A percentile compares a stretch with the other conserved stretches of the same genome.
These are phyloP conservation scores for Eupithecia tripunctaria DNA, from an alignment of 2,888 invertebrate genomes.

Conservation along the genomic window DNA sequence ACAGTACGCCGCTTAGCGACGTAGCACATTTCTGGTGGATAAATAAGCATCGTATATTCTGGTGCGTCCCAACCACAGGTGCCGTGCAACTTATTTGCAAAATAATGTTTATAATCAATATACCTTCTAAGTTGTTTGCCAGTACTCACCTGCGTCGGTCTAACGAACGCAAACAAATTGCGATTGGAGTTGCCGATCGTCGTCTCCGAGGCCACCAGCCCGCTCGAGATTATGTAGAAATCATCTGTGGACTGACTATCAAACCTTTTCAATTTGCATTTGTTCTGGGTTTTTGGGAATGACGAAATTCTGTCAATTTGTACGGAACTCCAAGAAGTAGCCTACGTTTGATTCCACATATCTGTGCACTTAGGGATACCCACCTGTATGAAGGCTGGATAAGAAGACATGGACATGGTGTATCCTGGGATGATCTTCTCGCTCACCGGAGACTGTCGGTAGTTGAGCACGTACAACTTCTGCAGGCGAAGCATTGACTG, in stretches of 20 bases:
- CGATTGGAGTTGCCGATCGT: conserved; percentile 88
- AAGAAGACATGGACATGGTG: conserved; percentile 86
- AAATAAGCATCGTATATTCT: too few species aligned
- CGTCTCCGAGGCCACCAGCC: conserved; percentile 86
- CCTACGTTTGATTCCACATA: too few species aligned
- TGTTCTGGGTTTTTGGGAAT: not conserved
- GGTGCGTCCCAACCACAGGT: too few species aligned
- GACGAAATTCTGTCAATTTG: not conserved
- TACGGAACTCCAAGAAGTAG: too few species aligned
- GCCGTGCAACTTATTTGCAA: not conserved
- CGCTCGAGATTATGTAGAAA: conserved; percentile 86
- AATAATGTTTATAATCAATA: not conserved
- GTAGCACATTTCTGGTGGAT: too few species aligned
- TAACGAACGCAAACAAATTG: conserved; percentile 82
- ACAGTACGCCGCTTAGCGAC: too few species aligned
- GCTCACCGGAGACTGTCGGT: conserved; percentile 55
- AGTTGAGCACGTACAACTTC: conserved; percentile 87
- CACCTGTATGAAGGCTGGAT: conserved; percentile 83
- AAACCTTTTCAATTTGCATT: conserved; percentile 3
- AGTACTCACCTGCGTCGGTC: conserved; percentile 72
- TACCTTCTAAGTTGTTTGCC: not conserved
- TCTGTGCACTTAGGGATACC: not conserved
- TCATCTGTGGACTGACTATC: conserved; percentile 85
- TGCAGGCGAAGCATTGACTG: conserved; percentile 87
- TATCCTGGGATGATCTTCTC: conserved; percentile 78